Evolutionary conservation across 2,113 vertebrate species (phyloP).

Genomic region (Climacteris rufus): DNA sequence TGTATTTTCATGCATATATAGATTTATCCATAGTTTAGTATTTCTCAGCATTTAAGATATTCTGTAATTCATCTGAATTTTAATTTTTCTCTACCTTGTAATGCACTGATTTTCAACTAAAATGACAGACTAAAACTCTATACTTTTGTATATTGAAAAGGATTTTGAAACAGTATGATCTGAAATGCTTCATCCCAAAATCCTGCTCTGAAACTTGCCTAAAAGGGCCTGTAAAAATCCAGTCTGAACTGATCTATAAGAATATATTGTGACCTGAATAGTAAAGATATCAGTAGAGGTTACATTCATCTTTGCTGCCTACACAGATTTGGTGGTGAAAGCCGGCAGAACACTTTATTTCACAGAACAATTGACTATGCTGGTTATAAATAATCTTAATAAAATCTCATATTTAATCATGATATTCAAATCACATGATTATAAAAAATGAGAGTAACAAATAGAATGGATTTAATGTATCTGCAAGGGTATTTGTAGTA

Average conservation of each 20-base stretch:
- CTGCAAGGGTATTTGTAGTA: not conserved
- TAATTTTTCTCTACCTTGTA: not conserved
- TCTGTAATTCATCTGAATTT: not conserved
- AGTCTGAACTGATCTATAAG: not conserved
- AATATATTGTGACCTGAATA: not conserved
- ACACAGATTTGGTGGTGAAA: not conserved
- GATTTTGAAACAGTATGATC: not conserved
- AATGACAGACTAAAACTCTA: not conserved
- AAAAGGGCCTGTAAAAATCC: not conserved
- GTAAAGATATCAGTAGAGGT: not conserved
- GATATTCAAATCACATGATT: not conserved
- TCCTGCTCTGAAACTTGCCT: not conserved
- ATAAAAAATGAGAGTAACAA: not conserved
- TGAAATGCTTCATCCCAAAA: not conserved
- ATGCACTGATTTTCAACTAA: not conserved
- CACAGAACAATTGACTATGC: not conserved
- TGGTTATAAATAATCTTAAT: not conserved
- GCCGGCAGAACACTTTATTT: not conserved
- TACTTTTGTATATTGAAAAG: not conserved
- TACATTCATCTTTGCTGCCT: not conserved
- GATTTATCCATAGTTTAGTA: not conserved
- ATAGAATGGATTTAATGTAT: not conserved
- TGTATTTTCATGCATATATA: not conserved
- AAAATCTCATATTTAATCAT: not conserved
- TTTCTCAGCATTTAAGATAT: not conserved